A percentile compares a stretch with the other conserved stretches of the same genome.
These are phyloP conservation scores for Blastobasis adustella DNA, from an alignment of 2,888 invertebrate species.

Conservation along the genomic window DNA sequence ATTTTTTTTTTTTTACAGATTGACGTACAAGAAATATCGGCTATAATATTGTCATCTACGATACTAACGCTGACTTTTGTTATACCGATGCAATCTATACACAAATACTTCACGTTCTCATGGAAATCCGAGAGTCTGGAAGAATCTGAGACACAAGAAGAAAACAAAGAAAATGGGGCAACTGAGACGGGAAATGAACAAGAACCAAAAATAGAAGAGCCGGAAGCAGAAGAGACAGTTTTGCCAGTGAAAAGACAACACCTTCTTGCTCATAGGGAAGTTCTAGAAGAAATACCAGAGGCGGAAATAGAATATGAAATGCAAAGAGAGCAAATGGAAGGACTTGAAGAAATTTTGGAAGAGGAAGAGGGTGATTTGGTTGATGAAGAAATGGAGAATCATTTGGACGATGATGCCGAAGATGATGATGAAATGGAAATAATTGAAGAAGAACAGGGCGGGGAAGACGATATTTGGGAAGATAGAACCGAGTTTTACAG, in stretches of 20 bases:
- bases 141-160: constrained; percentile 14
- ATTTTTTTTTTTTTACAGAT: constrained; percentile 53
- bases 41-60: constrained; percentile 67
- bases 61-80: constrained; percentile 78
- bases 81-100: constrained; percentile 76
- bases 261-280: constrained; percentile 58
- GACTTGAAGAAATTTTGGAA: constrained; percentile 58
- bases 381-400: constrained; percentile 33
- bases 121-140: constrained; percentile 20
- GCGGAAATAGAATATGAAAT: constrained; percentile 56
- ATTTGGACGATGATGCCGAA: constrained; percentile 38
- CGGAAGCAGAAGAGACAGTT: constrained; percentile 20
- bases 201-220: constrained; percentile 28
- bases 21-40: constrained; percentile 69
- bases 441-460: constrained; percentile 54
- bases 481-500: constrained; percentile 36
- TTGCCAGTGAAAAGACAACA: constrained; percentile 26
- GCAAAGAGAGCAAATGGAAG: constrained; percentile 48
- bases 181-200: constrained; percentile 20
- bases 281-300: constrained; percentile 65
- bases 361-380: constrained; percentile 52
- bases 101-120: constrained; percentile 40
- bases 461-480: constrained; percentile 49
- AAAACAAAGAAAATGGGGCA: constrained; percentile 18
- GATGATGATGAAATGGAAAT: constrained; percentile 52